Evolutionary conservation across 2,113 vertebrate species (phyloP).

Genomic region (Platysteira castanea): DNA sequence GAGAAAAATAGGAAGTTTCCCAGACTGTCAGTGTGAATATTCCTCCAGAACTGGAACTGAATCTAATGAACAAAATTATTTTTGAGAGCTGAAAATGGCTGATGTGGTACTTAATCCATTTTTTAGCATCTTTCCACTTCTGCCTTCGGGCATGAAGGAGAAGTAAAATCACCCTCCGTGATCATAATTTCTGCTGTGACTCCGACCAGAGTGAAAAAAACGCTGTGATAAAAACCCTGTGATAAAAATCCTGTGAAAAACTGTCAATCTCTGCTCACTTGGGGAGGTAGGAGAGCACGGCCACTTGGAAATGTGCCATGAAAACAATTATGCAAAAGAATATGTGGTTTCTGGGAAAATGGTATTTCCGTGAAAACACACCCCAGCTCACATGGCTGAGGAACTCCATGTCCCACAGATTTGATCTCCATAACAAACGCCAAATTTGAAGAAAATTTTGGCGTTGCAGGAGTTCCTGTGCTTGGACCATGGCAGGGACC

Average conservation of each 20-base stretch:
- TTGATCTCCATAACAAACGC: not conserved
- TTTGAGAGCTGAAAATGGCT: not conserved
- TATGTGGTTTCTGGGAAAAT: not conserved
- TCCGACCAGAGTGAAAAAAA: not conserved
- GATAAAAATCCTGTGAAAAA: not conserved
- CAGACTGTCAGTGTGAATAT: not conserved
- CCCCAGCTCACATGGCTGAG: accelerated
- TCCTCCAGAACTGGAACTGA: slow-evolving; percentile 38
- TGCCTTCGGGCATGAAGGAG: slow-evolving; percentile 32
- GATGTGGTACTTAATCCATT: not conserved
- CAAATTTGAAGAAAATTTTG: not conserved
- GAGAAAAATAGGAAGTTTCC: slow-evolving; percentile 23
- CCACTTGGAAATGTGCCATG: not conserved
- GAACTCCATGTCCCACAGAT: not conserved
- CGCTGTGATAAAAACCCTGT: accelerated
- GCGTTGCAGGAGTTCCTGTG: not conserved
- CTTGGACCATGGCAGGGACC: not conserved
- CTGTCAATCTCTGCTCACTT: not conserved
- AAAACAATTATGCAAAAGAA: not conserved
- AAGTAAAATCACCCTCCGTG: not conserved
- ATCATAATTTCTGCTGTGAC: not conserved
- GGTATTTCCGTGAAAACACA: accelerated
- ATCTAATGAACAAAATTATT: not conserved
- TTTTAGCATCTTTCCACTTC: slow-evolving; percentile 39
- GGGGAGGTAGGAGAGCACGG: not conserved